Base-by-base conservation (phyloP, 2,888 invertebrate genomes). In the Phortica okadai region DNA sequence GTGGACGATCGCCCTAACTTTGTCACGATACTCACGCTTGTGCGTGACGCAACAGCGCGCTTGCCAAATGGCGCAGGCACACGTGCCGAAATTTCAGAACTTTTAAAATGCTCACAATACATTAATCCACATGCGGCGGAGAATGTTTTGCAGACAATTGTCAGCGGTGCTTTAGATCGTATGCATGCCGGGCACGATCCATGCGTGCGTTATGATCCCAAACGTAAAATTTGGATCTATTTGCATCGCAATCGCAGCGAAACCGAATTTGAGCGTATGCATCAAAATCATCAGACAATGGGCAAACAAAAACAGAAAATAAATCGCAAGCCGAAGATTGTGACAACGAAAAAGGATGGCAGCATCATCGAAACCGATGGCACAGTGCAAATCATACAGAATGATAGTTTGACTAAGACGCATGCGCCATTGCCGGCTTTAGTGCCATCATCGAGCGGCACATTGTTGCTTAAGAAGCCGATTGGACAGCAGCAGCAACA, bases 151-250 rank as follows among this genome's bases (percentile, higher is more conserved):
- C 95, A 97, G 83, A 95, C 95, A 2, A 97, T 97, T 0, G 96
- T 98, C 0, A 97, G 97, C 78, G 96, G 97, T 0, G 97, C 98
- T 0, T 91, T 99, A 69, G 98, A 99, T 89, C 93, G 98, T 21
- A 94, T 99, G 90, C 96, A 98, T 85, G 96, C 96, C 10, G 96
- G 98, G 82, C 90, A 93, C 0, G 98, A 98, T 92, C 98, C 98
- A 0, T 97, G 98, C 85, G 98, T 98, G 0, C 96, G 97, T 85
- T 98, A 98, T 89, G 98, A 98, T 90, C 95, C 96, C 1, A 95
- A 96, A 84, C 94, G 97, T 5, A 98, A 98, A 86, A 94, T 97
- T 45, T 99, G 99, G 99, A 96, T 98, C n/a, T 98, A 98, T 91
- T 92, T 98, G 75, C 98, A 98, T 90, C 93, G 97, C 76, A 94